Evolutionary conservation across 2,888 invertebrate genomes (phyloP).

Genomic region (Luperina nickerlii): DNA sequence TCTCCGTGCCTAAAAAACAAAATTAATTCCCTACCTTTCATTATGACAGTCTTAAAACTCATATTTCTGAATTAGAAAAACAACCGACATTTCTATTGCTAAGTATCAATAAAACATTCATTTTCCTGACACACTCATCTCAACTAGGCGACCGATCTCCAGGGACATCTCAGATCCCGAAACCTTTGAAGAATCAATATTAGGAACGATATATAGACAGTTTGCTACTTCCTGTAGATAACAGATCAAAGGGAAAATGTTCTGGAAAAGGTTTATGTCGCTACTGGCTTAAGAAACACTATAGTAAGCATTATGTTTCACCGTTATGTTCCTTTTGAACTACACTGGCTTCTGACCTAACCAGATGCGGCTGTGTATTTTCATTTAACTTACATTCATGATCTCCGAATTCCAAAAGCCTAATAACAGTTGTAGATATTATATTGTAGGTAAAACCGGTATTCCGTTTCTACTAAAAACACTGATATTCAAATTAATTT

Average conservation of each 20-base stretch:
- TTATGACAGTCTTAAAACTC: no score
- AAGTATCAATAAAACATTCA: slow-evolving; percentile 1
- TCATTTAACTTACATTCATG: neutral
- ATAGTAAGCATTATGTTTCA: no score
- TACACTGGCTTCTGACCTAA: neutral
- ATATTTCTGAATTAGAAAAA: neutral
- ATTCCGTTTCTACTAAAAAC: neutral
- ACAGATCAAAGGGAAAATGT: slow-evolving; percentile 19
- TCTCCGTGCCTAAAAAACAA: neutral
- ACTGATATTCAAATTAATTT: neutral
- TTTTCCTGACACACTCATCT: slow-evolving; percentile 8
- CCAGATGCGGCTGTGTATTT: neutral
- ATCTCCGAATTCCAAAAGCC: neutral
- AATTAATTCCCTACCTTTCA: neutral
- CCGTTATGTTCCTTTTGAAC: neutral
- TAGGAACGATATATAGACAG: neutral
- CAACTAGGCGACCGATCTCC: neutral
- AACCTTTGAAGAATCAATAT: slow-evolving; percentile 47
- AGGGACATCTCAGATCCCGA: slow-evolving; percentile 14
- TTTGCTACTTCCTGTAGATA: neutral
- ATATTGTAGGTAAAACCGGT: neutral
- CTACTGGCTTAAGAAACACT: neutral
- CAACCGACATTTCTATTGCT: neutral
- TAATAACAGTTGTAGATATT: neutral
- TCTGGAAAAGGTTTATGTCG: neutral